Percentiles rank a stretch among this genome's conserved stretches.
Evolutionary conservation across 2,113 vertebrate genomes (phyloP).

Genomic region (Chascanopsetta lugubris): DNA sequence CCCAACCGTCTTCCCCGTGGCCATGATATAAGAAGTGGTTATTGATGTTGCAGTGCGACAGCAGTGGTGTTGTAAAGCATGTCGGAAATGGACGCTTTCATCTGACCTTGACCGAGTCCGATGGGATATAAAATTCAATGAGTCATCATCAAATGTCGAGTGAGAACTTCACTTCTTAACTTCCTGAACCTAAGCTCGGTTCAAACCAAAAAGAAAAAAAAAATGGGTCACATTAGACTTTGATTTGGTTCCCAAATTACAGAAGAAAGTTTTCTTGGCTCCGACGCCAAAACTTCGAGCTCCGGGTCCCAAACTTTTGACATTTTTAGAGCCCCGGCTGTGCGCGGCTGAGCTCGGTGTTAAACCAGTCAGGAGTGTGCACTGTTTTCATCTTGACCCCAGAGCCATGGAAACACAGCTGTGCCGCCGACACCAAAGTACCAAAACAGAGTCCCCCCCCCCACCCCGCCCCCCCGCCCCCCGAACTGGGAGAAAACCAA

Average conservation of each 20-base stretch:
- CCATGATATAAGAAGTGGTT: background rate
- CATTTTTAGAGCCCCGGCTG: background rate
- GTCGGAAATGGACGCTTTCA: constrained; percentile 5
- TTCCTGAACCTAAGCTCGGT: constrained; percentile 11
- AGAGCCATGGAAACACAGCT: constrained; percentile 24
- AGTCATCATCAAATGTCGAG: background rate
- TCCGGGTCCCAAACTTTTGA: constrained; percentile 8
- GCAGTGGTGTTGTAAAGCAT: background rate
- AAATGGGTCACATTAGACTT: constrained; percentile 27
- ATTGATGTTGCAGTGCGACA: constrained; percentile 5
- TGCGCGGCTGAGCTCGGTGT: background rate
- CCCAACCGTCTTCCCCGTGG: background rate
- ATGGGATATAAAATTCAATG: constrained; percentile 10
- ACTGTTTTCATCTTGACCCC: constrained; percentile 28
- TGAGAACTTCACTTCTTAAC: constrained; percentile 12
- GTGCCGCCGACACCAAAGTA: constrained; percentile 31
- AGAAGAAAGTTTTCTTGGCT: constrained; percentile 14
- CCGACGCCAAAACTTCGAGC: constrained; percentile 3
- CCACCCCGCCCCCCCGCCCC: constrained; percentile 5
- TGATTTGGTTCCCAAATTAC: constrained; percentile 9
- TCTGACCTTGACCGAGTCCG: constrained; percentile 4
- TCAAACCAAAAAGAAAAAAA: background rate
- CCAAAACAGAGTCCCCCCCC: constrained; percentile 27
- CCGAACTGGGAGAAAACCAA: constrained; percentile 62
- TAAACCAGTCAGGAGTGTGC: constrained; percentile 19